Percentiles rank a stretch among this genome's conserved stretches.
phyloP scores from a whole-genome alignment of 2,113 vertebrate species.

The Podocnemis expansa region DNA sequence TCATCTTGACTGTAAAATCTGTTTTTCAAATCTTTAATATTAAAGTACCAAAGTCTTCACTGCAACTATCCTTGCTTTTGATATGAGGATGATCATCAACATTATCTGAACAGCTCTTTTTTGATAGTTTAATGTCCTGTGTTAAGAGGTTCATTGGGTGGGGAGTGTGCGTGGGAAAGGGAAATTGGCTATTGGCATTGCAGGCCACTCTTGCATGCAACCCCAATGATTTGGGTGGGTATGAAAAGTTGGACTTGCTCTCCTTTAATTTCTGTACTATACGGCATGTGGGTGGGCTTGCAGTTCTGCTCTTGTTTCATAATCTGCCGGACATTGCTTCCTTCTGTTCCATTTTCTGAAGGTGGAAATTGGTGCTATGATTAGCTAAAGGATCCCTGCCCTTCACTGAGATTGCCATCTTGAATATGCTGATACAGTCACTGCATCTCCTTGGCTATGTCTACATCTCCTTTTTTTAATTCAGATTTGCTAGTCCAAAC shows the following conservation, averaged over 20 bases:
- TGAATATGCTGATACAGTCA: background rate
- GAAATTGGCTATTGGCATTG: background rate
- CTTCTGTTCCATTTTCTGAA: rapidly evolving
- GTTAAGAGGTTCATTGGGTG: background rate
- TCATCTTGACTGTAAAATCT: constrained; percentile 66
- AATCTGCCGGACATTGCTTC: background rate
- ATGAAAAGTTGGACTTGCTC: rapidly evolving
- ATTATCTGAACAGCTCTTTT: background rate
- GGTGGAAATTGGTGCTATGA: rapidly evolving
- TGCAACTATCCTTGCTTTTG: constrained; percentile 36
- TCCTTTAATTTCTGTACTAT: background rate
- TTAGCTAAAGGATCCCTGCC: too few species aligned
- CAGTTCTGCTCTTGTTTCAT: rapidly evolving
- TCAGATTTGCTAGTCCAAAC: too few species aligned
- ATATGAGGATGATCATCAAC: background rate
- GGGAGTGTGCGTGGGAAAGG: background rate
- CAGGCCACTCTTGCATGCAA: background rate
- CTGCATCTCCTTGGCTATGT: background rate
- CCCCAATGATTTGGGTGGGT: background rate
- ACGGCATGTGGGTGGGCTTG: background rate
- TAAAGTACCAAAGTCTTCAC: constrained; percentile 17
- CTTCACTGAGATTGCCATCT: background rate
- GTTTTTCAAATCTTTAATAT: constrained; percentile 56
- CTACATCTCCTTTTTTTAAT: too few species aligned
- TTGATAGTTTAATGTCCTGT: background rate